Conservation (phyloP, 2,888 invertebrate species). For the Pseudoips prasinana region DNA sequence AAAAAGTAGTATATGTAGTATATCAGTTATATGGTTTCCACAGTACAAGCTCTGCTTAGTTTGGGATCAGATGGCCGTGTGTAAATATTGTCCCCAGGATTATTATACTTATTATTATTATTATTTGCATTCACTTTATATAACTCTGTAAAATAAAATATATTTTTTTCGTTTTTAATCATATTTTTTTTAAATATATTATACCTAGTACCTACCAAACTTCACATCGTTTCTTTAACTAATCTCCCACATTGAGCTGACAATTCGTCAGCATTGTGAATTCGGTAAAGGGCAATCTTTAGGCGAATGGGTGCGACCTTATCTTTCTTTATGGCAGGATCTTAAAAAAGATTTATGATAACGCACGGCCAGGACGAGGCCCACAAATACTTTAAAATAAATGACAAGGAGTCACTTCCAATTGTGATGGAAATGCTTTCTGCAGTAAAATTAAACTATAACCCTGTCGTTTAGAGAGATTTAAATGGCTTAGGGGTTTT, state of each 20-base stretch:
- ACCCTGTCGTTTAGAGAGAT: conserved; percentile 77
- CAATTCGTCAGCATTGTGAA: conserved; percentile 75
- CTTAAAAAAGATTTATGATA: conserved; percentile 82
- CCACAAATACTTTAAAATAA: conserved; percentile 79
- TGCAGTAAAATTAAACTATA: conserved; percentile 82
- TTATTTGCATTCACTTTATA: too few species aligned
- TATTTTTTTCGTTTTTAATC: too few species aligned
- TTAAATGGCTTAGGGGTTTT: conserved; percentile 75
- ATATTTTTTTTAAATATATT: too few species aligned
- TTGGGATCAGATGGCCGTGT: too few species aligned
- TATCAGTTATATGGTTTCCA: too few species aligned
- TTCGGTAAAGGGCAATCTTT: conserved; percentile 74
- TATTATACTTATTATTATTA: too few species aligned
- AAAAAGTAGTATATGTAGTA: too few species aligned
- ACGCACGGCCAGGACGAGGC: conserved; percentile 71
- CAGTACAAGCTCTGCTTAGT: too few species aligned
- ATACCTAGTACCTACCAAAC: too few species aligned
- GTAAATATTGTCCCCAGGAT: too few species aligned
- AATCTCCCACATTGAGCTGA: conserved; percentile 44
- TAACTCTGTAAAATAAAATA: too few species aligned
- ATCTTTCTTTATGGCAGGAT: conserved; percentile 78
- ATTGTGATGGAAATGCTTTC: conserved; percentile 81
- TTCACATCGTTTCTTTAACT: too few species aligned
- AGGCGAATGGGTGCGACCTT: conserved; percentile 77
- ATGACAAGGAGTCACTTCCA: conserved; percentile 80